phyloP scores from a whole-genome alignment of 2,113 vertebrate species.

The Zootoca vivipara region DNA sequence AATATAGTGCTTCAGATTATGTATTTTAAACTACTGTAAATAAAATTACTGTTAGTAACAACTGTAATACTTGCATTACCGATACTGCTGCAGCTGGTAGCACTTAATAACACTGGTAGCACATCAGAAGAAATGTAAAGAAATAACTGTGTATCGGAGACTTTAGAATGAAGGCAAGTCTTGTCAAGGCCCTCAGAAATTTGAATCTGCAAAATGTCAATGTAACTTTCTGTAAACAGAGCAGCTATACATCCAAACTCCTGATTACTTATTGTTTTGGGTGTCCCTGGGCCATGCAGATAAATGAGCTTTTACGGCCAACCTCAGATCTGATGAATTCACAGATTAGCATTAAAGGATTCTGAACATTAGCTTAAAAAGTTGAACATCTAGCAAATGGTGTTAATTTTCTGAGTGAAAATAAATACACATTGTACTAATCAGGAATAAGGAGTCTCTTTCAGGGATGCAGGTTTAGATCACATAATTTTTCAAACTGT shows the following conservation, averaged over 20 bases:
- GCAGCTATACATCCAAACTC: background rate
- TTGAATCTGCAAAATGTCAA: background rate
- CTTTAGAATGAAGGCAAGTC: background rate
- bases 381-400: background rate
- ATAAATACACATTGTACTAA: background rate
- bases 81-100: background rate
- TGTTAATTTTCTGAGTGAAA: background rate
- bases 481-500: background rate
- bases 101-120: background rate
- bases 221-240: background rate
- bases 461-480: background rate
- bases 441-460: background rate
- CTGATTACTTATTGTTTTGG: conserved; percentile 9
- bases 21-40: background rate
- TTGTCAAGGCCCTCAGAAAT: background rate
- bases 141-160: background rate
- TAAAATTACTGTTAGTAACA: background rate
- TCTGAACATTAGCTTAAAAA: background rate
- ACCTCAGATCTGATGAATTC: background rate
- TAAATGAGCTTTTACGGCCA: background rate
- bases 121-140: background rate
- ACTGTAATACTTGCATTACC: background rate
- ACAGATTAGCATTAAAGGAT: background rate
- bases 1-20: background rate
- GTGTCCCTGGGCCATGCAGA: background rate